These are phyloP conservation scores for Gallinago stenura DNA, from an alignment of 2,797 vertebrate species.

Conservation along the genomic window DNA sequence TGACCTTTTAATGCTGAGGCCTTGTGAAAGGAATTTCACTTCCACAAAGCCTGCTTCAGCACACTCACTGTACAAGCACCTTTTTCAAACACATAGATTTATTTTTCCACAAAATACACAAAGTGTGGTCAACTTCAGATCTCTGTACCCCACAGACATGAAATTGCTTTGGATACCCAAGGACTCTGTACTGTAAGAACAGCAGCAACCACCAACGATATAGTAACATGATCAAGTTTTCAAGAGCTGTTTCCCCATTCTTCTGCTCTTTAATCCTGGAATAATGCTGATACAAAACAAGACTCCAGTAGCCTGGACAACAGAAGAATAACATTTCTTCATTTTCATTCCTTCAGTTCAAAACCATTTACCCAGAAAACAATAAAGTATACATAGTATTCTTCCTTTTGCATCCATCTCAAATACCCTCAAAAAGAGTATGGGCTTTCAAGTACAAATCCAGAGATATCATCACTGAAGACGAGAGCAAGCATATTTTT, in stretches of 20 bases:
- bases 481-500: background rate
- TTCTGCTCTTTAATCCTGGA: background rate
- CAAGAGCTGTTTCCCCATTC: background rate
- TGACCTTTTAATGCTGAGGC: background rate
- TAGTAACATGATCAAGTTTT: background rate
- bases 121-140: background rate
- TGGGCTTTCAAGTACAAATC: background rate
- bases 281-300: background rate
- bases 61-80: background rate
- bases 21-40: background rate
- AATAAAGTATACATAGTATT: background rate
- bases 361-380: background rate
- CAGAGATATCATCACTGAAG: background rate
- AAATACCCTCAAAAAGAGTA: background rate
- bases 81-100: background rate
- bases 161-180: background rate
- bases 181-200: background rate
- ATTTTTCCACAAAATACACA: background rate
- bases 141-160: background rate
- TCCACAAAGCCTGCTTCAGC: background rate
- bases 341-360: background rate
- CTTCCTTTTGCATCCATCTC: background rate
- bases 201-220: background rate
- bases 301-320: background rate
- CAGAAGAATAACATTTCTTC: background rate